Percentiles rank a stretch among this genome's conserved stretches.
These are phyloP conservation scores for Nomada hirtipes DNA, from an alignment of 2,888 invertebrate species.

Conservation along the genomic window DNA sequence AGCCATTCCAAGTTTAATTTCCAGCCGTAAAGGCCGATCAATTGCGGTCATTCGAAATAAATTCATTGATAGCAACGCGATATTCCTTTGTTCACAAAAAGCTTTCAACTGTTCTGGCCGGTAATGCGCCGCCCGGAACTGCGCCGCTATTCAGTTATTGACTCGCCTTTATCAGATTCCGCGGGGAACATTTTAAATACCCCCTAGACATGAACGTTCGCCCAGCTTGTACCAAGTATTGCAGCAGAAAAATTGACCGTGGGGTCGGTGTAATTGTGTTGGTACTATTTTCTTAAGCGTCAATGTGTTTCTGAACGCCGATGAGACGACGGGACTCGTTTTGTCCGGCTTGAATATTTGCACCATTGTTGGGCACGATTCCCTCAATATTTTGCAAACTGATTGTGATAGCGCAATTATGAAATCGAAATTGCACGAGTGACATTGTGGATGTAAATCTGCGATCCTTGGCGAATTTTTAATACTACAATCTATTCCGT, in stretches of 20 bases:
- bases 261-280: not conserved
- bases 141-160: slow-evolving; percentile 32
- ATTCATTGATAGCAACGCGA: slow-evolving; percentile 17
- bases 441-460: too few relatives aligned
- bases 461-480: too few relatives aligned
- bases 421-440: too few relatives aligned
- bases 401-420: too few relatives aligned
- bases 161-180: slow-evolving; percentile 19
- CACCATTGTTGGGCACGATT: too few relatives aligned
- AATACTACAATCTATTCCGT: too few relatives aligned
- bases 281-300: not conserved
- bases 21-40: not conserved
- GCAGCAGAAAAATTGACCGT: not conserved
- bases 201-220: slow-evolving; percentile 8
- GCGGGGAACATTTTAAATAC: slow-evolving; percentile 31
- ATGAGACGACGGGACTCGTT: too few relatives aligned
- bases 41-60: slow-evolving; percentile 8
- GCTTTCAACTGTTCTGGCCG: slow-evolving; percentile 25
- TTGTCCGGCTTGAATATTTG: too few relatives aligned
- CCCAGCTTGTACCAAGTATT: not conserved
- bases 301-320: not conserved
- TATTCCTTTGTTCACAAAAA: slow-evolving; percentile 6
- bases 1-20: slow-evolving; percentile 5
- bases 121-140: slow-evolving; percentile 18
- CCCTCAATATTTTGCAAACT: too few relatives aligned